phyloP scores from a whole-genome alignment of 2,113 vertebrate species.

The Stigmatopora nigra region DNA sequence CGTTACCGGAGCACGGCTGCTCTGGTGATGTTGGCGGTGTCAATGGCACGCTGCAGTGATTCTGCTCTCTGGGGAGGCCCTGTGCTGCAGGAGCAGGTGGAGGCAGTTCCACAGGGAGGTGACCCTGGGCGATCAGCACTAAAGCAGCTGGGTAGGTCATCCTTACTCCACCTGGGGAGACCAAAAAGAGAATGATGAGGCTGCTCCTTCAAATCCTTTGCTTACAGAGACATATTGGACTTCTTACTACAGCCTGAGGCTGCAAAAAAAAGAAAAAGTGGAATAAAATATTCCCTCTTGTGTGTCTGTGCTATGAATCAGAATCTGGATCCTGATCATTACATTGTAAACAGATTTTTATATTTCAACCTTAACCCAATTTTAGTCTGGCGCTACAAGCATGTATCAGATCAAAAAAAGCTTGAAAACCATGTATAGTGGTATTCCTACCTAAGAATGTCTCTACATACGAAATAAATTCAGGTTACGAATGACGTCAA shows the following conservation, averaged over 20 bases:
- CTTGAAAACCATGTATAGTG: too few relatives aligned
- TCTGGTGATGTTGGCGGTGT: conserved; percentile 94
- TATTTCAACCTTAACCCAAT: too few relatives aligned
- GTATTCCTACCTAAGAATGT: too few relatives aligned
- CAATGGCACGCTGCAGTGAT: conserved; percentile 87
- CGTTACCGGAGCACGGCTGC: conserved; percentile 79
- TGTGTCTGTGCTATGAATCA: not conserved
- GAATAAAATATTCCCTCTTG: not conserved
- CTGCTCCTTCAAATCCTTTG: not conserved
- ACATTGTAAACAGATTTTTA: not conserved
- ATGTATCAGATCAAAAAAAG: too few relatives aligned
- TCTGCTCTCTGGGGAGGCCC: conserved; percentile 79
- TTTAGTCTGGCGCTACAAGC: too few relatives aligned
- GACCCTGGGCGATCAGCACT: conserved; percentile 90
- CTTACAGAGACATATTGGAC: not conserved
- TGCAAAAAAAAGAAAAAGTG: not conserved
- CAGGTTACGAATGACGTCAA: too few relatives aligned
- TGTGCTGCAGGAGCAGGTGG: conserved; percentile 69
- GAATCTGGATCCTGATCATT: not conserved
- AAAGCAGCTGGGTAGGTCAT: conserved; percentile 97
- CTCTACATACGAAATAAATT: too few relatives aligned
- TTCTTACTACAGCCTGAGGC: not conserved
- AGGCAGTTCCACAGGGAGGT: conserved; percentile 81
- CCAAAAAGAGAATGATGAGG: not conserved
- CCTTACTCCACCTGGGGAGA: conserved; percentile 82